phyloP scores from a whole-genome alignment of 2,888 invertebrate species.

The Apocheima hispidaria region DNA sequence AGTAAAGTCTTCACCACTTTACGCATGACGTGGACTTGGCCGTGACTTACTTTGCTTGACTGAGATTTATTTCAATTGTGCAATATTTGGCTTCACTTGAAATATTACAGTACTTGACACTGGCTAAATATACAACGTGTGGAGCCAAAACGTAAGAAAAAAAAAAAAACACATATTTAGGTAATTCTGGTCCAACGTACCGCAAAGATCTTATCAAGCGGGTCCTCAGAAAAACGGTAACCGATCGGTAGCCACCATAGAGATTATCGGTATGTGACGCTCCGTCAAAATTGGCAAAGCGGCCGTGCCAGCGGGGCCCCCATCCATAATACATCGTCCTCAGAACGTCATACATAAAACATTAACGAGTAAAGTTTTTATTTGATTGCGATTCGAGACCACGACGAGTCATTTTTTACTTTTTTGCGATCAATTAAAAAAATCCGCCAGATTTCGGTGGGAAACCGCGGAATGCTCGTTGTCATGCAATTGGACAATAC shows the following conservation, averaged over 20 bases:
- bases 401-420: conserved; percentile 59
- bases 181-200: conserved; percentile 38
- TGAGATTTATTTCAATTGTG: no score
- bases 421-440: conserved; percentile 69
- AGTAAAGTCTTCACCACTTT: no score
- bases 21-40: no score
- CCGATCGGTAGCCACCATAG: conserved; percentile 70
- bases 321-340: conserved; percentile 82
- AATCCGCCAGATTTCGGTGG: conserved; percentile 75
- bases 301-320: conserved; percentile 75
- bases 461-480: conserved; percentile 70
- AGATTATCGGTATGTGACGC: conserved; percentile 75
- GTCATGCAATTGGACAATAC: conserved; percentile 71
- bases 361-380: conserved; percentile 83
- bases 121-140: no score
- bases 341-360: conserved; percentile 82
- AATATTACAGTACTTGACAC: no score
- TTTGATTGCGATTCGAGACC: conserved; percentile 78
- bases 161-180: no score
- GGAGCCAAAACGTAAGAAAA: no score
- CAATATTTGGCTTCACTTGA: no score
- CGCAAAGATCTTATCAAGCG: conserved; percentile 66
- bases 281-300: conserved; percentile 81
- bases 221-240: conserved; percentile 66
- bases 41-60: no score